These are phyloP conservation scores for Tribolium castaneum DNA, from an alignment of 1,140 invertebrate species.

Conservation along the genomic window DNA sequence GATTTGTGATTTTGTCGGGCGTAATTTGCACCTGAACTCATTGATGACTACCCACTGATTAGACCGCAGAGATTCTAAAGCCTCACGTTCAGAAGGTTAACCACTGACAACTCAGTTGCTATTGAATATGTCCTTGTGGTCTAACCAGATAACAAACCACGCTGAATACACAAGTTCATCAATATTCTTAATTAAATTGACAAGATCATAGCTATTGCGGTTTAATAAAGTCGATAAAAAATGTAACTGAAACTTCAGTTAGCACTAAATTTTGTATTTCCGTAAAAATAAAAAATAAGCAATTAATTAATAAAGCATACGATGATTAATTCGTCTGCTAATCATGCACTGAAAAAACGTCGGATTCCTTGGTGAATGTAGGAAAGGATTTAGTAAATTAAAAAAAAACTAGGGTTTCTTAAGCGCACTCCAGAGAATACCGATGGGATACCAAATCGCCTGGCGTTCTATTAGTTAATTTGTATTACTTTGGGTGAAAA, in stretches of 20 bases:
- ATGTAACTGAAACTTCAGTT: too few species aligned
- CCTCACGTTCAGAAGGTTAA: neutral
- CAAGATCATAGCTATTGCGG: neutral
- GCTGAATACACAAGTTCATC: neutral
- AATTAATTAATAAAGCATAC: too few species aligned
- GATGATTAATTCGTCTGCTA: too few species aligned
- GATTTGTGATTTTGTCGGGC: neutral
- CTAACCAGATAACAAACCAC: neutral
- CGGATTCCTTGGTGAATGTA: neutral
- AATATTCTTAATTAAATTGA: neutral
- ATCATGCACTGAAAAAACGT: neutral
- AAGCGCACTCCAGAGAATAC: constrained; percentile 14
- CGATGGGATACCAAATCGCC: constrained; percentile 5
- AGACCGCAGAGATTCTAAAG: neutral
- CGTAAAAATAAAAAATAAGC: too few species aligned
- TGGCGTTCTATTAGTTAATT: constrained; percentile 13
- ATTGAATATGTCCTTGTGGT: neutral
- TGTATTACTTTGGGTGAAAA: constrained; percentile 15
- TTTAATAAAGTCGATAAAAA: neutral
- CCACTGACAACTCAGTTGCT: neutral
- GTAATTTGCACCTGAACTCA: neutral
- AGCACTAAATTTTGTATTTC: too few species aligned
- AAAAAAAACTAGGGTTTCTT: constrained; percentile 14
- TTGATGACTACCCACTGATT: neutral
- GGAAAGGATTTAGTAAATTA: constrained; percentile 11